Percentiles rank a stretch among this genome's conserved stretches.
Conservation (phyloP, 1,140 invertebrate genomes). For the Penaeus vannamei region DNA sequence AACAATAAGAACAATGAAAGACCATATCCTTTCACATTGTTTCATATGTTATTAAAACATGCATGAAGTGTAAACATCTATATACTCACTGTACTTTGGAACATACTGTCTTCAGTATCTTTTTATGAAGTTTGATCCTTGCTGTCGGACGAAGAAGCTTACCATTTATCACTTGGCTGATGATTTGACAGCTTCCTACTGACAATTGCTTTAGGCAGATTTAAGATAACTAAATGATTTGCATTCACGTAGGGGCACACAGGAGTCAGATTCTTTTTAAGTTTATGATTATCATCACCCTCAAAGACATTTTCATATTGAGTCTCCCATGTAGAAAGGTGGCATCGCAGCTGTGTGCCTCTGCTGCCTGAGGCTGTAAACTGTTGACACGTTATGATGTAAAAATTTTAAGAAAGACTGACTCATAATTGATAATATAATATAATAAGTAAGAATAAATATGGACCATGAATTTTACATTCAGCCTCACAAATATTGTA, state of each 20-base stretch:
- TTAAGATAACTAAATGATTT: constrained; percentile 11
- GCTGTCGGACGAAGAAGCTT: constrained; percentile 42
- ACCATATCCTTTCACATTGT: too few relatives aligned
- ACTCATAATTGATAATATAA: constrained; percentile 31
- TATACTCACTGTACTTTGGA: too few relatives aligned
- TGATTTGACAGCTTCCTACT: constrained; percentile 59
- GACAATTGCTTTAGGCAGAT: constrained; percentile 1
- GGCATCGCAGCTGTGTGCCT: not conserved
- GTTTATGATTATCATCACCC: not conserved
- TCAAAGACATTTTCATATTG: too few relatives aligned
- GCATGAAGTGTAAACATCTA: too few relatives aligned
- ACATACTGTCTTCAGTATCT: not conserved
- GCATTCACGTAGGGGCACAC: constrained; percentile 4
- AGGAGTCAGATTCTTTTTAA: not conserved
- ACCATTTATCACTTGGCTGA: constrained; percentile 51
- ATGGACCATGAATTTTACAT: constrained; percentile 57
- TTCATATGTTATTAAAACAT: too few relatives aligned
- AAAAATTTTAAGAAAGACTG: constrained; percentile 38
- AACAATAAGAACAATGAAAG: too few relatives aligned
- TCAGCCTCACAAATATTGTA: constrained; percentile 62
- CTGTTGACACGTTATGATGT: constrained; percentile 8
- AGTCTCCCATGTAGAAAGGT: too few relatives aligned
- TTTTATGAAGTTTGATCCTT: constrained; percentile 45
- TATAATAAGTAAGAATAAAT: constrained; percentile 39
- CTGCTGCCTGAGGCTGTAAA: constrained; percentile 32